Evolutionary conservation across 2,888 invertebrate genomes (phyloP), one percentile per base, ranked within the genome.

Genomic region (Scelioninae gen. 2): DNA sequence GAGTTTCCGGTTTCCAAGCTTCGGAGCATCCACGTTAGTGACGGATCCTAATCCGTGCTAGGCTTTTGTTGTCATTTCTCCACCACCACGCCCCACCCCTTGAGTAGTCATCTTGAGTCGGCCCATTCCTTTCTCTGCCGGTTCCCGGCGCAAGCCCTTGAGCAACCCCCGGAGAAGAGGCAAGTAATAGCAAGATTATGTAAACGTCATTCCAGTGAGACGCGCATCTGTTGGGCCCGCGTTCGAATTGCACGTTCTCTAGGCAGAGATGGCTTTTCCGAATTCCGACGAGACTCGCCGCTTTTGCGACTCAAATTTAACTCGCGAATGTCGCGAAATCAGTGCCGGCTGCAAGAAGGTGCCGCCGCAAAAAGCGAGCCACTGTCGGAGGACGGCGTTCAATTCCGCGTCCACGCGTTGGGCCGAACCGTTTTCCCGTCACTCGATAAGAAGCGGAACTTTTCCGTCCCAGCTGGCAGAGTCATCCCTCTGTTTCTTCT

Each of bases 151-250:
- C 75, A 76, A 77, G 75, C 75, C 76, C 75, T 78, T 75, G 46
- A 69, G 73, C 75, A 67, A 75, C 70, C 74, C 76, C 75, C 75
- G 60, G 73, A 77, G 77, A 78, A 77, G 76, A 79, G 77, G 73
- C 79, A 77, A 81, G 78, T 82, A 82, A 81, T 82, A 78, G 79
- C 79, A 81, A 82, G 83, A 83, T 83, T 83, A 83, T 83, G 82
- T 82, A 83, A 83, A 82, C 82, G 81, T 81, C 79, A 80, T 77
- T 79, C 76, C 72, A 76, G 76, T 69, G 78, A 77, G 78, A 78
- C 75, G 77, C 75, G 73, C 78, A 78, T 81, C 78, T 78, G 78
- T 79, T 77, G 74, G 79, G 77, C 77, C n/a, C 76, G 75, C 74
- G 76, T 80, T 80, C 78, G 77, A 80, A 81, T 80, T 79, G 78